Conservation (phyloP, 2,888 invertebrate genomes). For the Phania funesta region DNA sequence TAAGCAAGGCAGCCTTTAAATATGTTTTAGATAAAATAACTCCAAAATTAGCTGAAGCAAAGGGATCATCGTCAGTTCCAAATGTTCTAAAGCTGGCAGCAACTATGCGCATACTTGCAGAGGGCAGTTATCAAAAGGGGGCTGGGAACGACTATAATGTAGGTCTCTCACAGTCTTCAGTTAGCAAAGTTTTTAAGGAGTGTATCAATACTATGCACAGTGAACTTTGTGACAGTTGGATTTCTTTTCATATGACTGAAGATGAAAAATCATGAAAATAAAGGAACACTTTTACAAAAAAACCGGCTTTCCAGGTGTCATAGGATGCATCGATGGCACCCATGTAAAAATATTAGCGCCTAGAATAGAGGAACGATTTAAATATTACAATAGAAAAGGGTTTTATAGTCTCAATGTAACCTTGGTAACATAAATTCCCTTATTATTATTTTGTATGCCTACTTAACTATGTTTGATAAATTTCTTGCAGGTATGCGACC, state of each 20-base stretch:
- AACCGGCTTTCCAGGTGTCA: neutral
- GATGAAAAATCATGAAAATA: neutral
- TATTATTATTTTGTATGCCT: neutral
- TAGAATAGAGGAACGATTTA: neutral
- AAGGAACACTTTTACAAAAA: neutral
- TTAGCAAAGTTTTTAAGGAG: slow-evolving; percentile 16
- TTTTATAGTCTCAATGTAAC: slow-evolving; percentile 13
- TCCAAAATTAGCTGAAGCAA: neutral
- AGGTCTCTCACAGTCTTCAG: neutral
- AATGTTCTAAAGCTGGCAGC: slow-evolving; percentile 8
- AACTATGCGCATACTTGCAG: slow-evolving; percentile 2
- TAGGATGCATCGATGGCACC: slow-evolving; percentile 9
- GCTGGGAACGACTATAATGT: slow-evolving; percentile 5
- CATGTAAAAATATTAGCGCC: slow-evolving; percentile 4
- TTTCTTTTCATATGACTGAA: slow-evolving; percentile 11
- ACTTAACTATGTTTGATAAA: neutral
- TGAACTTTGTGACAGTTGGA: slow-evolving; percentile 1
- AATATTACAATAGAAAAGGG: slow-evolving; percentile 6
- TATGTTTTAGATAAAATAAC: neutral
- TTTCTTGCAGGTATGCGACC: neutral
- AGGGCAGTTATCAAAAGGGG: slow-evolving; percentile 8
- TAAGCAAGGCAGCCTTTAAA: neutral
- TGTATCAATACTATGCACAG: neutral
- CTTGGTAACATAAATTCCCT: neutral
- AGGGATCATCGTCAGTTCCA: neutral